Evolutionary conservation across 2,888 invertebrate genomes (phyloP).

Genomic region (Drosophila fungiperda): DNA sequence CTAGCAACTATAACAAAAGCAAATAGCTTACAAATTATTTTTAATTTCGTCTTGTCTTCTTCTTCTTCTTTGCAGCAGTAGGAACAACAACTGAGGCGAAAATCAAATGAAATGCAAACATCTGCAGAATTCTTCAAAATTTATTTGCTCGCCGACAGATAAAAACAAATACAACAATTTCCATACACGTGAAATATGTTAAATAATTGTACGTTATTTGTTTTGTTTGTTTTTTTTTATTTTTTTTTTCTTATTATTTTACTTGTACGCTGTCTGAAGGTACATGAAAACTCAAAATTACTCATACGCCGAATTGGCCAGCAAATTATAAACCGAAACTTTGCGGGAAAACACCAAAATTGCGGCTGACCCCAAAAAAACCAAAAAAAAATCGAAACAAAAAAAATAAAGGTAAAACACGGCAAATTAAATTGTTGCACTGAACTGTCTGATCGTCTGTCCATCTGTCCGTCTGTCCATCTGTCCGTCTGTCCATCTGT

Average conservation of each 20-base stretch:
- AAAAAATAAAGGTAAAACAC: slow-evolving; percentile 26
- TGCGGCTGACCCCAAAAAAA: slow-evolving; percentile 29
- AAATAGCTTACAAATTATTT: slow-evolving; percentile 66
- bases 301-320: slow-evolving; percentile 61
- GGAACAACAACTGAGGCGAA: slow-evolving; percentile 29
- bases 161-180: slow-evolving; percentile 15
- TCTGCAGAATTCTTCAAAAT: slow-evolving; percentile 70
- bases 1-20: slow-evolving; percentile 19
- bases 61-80: slow-evolving; percentile 27
- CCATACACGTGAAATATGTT: slow-evolving; percentile 48
- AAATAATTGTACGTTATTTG: slow-evolving; percentile 53
- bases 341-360: slow-evolving; percentile 52
- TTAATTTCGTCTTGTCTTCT: slow-evolving; percentile 23
- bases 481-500: not conserved
- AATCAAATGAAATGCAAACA: slow-evolving; percentile 59
- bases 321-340: slow-evolving; percentile 23
- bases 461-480: not conserved
- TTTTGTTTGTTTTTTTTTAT: slow-evolving; percentile 4
- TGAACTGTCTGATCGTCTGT: not conserved
- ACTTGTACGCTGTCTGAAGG: slow-evolving; percentile 21
- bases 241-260: not conserved
- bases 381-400: not conserved
- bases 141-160: slow-evolving; percentile 58
- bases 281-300: slow-evolving; percentile 47
- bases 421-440: slow-evolving; percentile 36